Conservation (phyloP, 2,113 vertebrate genomes). For the Vombatus ursinus region DNA sequence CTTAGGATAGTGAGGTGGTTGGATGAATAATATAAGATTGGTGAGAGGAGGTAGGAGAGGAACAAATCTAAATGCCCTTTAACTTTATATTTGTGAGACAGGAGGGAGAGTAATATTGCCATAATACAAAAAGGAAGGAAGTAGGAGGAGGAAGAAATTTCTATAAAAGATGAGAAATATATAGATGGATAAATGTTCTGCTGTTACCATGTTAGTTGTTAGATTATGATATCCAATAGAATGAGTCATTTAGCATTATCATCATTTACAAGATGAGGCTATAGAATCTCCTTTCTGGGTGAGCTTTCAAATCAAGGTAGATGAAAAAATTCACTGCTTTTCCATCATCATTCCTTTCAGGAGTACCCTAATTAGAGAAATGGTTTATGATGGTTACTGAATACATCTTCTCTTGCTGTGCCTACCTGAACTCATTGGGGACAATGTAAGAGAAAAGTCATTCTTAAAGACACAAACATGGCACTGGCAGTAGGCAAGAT, state of each 20-base stretch:
- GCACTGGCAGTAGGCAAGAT: background rate
- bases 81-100: slow-evolving; percentile 19
- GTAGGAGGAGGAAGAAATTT: slow-evolving; percentile 23
- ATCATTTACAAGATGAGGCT: background rate
- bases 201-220: background rate
- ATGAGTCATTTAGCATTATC: background rate
- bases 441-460: background rate
- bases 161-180: background rate
- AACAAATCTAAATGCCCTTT: slow-evolving; percentile 50
- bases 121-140: slow-evolving; percentile 13
- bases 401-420: slow-evolving; percentile 12
- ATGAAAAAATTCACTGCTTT: background rate
- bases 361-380: slow-evolving; percentile 46
- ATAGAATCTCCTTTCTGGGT: slow-evolving; percentile 19
- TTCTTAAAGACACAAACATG: background rate
- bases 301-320: background rate
- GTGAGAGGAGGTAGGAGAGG: slow-evolving; percentile 5
- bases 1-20: background rate
- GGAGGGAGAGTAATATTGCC: slow-evolving; percentile 38
- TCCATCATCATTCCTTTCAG: background rate
- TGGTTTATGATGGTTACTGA: background rate
- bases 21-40: background rate
- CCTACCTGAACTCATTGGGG: slow-evolving; percentile 14
- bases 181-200: slow-evolving; percentile 19
- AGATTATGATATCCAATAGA: background rate